These are phyloP conservation scores for Oryzias dopingdopingensis DNA, from an alignment of 2,797 vertebrate species.

Conservation along the genomic window DNA sequence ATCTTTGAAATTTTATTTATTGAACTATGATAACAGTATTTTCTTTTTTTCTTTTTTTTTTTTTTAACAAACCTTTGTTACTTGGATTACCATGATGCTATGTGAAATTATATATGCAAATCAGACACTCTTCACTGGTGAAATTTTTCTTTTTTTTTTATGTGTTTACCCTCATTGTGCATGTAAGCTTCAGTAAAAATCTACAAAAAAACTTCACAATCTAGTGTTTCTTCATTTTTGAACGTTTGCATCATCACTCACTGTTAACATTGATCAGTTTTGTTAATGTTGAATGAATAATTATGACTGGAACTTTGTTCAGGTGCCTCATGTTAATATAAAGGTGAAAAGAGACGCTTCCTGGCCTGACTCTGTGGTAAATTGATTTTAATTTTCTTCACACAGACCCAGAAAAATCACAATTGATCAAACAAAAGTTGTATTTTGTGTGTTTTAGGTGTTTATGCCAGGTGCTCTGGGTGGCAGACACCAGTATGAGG, in stretches of 20 bases:
- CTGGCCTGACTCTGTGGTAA: conserved; percentile 63
- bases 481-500: conserved; percentile 54
- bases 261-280: too few species aligned
- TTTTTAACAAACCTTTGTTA: conserved; percentile 10
- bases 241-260: not conserved
- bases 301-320: conserved; percentile 21
- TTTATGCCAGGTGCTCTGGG: conserved; percentile 71
- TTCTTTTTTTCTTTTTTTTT: conserved; percentile 13
- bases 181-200: conserved; percentile 72
- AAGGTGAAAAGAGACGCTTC: conserved; percentile 66
- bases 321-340: conserved; percentile 43
- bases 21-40: conserved; percentile 53
- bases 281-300: too few species aligned
- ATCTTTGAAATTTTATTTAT: conserved; percentile 71
- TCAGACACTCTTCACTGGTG: conserved; percentile 73
- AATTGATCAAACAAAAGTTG: not conserved
- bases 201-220: conserved; percentile 35
- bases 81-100: conserved; percentile 25
- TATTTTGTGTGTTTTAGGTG: conserved; percentile 50
- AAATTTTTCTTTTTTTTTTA: conserved; percentile 57
- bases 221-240: conserved; percentile 59
- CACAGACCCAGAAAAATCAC: not conserved
- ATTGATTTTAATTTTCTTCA: conserved; percentile 17
- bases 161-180: conserved; percentile 67
- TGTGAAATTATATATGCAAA: conserved; percentile 20